These are phyloP conservation scores for Erannis defoliaria DNA, from an alignment of 2,888 invertebrate genomes.

Conservation along the genomic window DNA sequence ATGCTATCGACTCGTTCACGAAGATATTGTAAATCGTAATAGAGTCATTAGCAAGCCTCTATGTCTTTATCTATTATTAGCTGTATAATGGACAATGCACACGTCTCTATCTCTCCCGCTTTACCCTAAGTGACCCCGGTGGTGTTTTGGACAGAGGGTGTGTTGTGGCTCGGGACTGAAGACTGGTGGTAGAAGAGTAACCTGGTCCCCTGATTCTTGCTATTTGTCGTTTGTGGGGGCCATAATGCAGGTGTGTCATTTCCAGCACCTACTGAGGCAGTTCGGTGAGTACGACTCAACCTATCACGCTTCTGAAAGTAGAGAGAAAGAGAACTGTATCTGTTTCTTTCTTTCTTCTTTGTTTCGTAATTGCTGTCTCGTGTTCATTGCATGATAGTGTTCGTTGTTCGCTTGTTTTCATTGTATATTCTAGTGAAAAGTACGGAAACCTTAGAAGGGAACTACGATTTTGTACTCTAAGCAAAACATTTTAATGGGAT, in stretches of 20 bases:
- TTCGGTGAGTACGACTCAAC: slow-evolving; percentile 79
- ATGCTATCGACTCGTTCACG: not conserved
- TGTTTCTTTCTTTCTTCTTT: slow-evolving; percentile 23
- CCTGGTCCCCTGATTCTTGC: slow-evolving; percentile 67
- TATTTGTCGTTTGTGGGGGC: slow-evolving; percentile 75
- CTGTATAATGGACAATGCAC: slow-evolving; percentile 31
- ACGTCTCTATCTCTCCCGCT: slow-evolving; percentile 39
- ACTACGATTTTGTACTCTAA: not conserved
- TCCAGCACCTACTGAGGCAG: slow-evolving; percentile 85
- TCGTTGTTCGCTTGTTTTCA: slow-evolving; percentile 18
- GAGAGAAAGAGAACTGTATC: slow-evolving; percentile 8
- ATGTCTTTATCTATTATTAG: not conserved
- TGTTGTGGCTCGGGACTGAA: slow-evolving; percentile 69
- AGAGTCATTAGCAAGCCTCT: not conserved
- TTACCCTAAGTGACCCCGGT: slow-evolving; percentile 61
- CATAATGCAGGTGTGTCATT: slow-evolving; percentile 87
- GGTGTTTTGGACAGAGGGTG: slow-evolving; percentile 85
- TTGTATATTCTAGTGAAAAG: not conserved
- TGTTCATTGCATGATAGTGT: slow-evolving; percentile 39
- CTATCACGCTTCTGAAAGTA: slow-evolving; percentile 47
- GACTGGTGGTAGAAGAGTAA: slow-evolving; percentile 58
- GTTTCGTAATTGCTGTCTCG: slow-evolving; percentile 14
- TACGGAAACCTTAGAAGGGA: not conserved
- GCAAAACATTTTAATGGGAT: not conserved
- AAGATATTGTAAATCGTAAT: not conserved